Conservation (phyloP, 2,888 invertebrate species). For the Brachyptera risi region DNA sequence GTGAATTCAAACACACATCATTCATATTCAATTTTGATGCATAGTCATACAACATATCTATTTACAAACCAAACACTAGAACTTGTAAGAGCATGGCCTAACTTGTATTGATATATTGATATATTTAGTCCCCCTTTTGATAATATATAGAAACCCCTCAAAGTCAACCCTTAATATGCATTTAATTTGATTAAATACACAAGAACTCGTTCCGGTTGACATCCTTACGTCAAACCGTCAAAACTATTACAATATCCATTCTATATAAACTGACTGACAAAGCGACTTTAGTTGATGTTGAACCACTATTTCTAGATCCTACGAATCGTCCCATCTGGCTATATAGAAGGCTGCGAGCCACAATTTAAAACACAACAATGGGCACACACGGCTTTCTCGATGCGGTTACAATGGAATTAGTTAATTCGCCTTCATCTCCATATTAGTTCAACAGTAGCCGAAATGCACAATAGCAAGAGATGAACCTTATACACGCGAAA, state of each 20-base stretch:
- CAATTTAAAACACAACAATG: slow-evolving; percentile 21
- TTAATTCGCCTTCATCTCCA: not conserved
- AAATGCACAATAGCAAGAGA: slow-evolving; percentile 15
- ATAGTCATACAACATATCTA: no score
- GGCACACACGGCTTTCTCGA: not conserved
- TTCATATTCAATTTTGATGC: no score
- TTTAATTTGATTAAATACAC: slow-evolving; percentile 25
- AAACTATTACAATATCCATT: no score
- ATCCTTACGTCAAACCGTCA: not conserved
- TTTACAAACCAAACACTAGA: no score
- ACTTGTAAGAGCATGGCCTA: no score
- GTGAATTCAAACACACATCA: no score
- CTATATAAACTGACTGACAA: no score
- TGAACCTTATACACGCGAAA: slow-evolving; percentile 7
- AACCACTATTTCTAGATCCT: no score
- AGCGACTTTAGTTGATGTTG: no score
- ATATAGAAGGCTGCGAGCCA: no score
- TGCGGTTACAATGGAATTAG: not conserved
- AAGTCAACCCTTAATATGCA: slow-evolving; percentile 27
- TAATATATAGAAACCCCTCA: slow-evolving; percentile 10
- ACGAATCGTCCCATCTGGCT: no score
- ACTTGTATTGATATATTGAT: no score
- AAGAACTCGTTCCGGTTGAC: not conserved
- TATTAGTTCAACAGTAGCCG: not conserved
- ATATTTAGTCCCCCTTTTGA: not conserved